A percentile compares a stretch with the other conserved stretches of the same genome.
phyloP scores from a whole-genome alignment of 2,888 invertebrate species.

The Plagodis pulveraria region DNA sequence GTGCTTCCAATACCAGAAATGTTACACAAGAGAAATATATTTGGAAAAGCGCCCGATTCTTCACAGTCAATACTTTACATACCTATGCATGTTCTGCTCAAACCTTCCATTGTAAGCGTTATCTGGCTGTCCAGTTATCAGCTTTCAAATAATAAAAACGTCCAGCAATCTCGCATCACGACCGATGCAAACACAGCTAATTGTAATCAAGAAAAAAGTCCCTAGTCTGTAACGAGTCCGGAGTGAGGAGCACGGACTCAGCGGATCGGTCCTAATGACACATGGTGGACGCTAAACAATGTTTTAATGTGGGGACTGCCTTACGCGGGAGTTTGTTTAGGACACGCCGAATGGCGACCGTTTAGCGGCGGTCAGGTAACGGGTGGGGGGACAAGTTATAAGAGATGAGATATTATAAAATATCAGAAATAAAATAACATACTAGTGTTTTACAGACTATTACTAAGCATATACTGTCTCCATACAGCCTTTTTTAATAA shows the following conservation, averaged over 20 bases:
- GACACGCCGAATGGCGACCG: constrained; percentile 78
- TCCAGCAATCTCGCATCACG: constrained; percentile 6
- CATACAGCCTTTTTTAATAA: too few species aligned
- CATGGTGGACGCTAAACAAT: constrained; percentile 77
- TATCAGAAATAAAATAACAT: not conserved
- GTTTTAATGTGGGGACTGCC: constrained; percentile 77
- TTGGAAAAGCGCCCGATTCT: too few species aligned
- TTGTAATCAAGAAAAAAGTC: constrained; percentile 62
- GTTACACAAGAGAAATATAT: too few species aligned
- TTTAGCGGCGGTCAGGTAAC: constrained; percentile 69
- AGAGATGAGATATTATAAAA: constrained; percentile 3
- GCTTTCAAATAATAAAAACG: constrained; percentile 22
- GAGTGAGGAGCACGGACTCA: constrained; percentile 53
- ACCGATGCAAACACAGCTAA: constrained; percentile 38
- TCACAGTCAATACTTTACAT: too few species aligned
- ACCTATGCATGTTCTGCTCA: too few species aligned
- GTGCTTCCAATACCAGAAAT: too few species aligned
- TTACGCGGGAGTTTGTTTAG: constrained; percentile 82
- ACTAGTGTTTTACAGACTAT: too few species aligned
- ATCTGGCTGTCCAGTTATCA: not conserved
- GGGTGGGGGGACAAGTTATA: constrained; percentile 24
- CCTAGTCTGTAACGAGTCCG: constrained; percentile 42
- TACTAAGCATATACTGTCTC: too few species aligned
- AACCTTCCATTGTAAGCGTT: too few species aligned
- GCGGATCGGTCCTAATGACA: constrained; percentile 72